These are phyloP conservation scores for Aspidoscelis tigris DNA, from an alignment of 2,113 vertebrate genomes.

Conservation along the genomic window DNA sequence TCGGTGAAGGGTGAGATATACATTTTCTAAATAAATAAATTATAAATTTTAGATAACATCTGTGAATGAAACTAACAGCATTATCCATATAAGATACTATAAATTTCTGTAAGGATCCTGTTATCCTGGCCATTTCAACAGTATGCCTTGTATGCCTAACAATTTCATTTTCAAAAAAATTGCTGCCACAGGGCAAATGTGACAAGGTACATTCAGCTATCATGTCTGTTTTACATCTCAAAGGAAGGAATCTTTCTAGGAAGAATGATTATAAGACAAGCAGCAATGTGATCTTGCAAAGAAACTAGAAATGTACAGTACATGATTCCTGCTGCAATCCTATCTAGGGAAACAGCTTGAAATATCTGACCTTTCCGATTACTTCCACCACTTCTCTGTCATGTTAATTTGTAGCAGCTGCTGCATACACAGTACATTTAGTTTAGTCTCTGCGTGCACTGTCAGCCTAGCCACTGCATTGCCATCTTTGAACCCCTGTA, in stretches of 20 bases:
- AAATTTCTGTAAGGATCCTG: not conserved
- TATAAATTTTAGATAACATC: not conserved
- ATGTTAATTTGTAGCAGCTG: not conserved
- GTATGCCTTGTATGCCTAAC: not conserved
- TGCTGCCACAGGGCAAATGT: not conserved
- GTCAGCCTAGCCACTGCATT: not conserved
- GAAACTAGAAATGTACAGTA: not conserved
- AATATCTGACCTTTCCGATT: not conserved
- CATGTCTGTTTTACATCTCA: not conserved
- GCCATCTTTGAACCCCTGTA: no score
- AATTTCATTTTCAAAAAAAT: not conserved
- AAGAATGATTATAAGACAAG: not conserved
- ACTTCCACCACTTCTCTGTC: not conserved
- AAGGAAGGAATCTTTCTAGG: not conserved
- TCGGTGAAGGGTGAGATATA: no score
- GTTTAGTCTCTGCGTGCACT: not conserved
- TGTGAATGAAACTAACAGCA: not conserved
- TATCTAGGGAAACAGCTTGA: not conserved
- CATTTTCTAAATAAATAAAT: no score
- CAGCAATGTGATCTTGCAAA: not conserved
- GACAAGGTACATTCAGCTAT: not conserved
- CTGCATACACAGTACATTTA: not conserved
- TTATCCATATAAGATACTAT: not conserved
- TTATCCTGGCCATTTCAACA: not conserved
- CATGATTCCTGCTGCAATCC: not conserved